phyloP scores from a whole-genome alignment of 1,140 invertebrate species.

The Saccostrea cuccullata region DNA sequence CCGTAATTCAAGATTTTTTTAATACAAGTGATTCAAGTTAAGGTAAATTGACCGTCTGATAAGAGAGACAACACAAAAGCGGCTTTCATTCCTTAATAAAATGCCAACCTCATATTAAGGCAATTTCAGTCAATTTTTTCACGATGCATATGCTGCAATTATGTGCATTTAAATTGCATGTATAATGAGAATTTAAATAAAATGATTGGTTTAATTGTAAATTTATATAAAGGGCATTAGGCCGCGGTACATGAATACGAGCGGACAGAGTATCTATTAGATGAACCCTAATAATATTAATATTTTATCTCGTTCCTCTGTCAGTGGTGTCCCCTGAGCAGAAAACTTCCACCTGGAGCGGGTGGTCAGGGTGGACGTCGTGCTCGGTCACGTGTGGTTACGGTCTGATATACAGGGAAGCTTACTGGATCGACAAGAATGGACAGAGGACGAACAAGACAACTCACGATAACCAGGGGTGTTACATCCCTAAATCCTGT shows the following conservation, averaged over 20 bases:
- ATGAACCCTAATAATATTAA: background rate
- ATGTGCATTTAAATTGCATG: background rate
- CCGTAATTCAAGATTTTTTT: no score
- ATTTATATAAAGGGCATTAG: no score
- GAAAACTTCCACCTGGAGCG: constrained; percentile 36
- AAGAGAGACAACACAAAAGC: no score
- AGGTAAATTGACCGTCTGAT: no score
- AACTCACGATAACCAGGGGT: background rate
- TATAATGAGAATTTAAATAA: no score
- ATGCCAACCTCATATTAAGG: no score
- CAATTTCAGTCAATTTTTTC: no score
- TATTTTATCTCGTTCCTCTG: background rate
- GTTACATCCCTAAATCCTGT: constrained; percentile 36
- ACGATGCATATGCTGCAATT: background rate
- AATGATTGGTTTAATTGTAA: no score
- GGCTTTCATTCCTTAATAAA: no score
- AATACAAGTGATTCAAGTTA: no score
- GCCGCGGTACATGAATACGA: background rate
- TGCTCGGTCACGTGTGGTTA: constrained; percentile 54
- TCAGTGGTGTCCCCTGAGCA: background rate
- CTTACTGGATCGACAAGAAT: constrained; percentile 42
- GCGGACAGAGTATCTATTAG: background rate
- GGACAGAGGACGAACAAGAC: constrained; percentile 25
- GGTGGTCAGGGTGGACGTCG: constrained; percentile 26
- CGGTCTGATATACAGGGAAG: constrained; percentile 17